These are phyloP conservation scores for Hymenopus coronatus DNA, from an alignment of 2,888 invertebrate species.

Conservation along the genomic window DNA sequence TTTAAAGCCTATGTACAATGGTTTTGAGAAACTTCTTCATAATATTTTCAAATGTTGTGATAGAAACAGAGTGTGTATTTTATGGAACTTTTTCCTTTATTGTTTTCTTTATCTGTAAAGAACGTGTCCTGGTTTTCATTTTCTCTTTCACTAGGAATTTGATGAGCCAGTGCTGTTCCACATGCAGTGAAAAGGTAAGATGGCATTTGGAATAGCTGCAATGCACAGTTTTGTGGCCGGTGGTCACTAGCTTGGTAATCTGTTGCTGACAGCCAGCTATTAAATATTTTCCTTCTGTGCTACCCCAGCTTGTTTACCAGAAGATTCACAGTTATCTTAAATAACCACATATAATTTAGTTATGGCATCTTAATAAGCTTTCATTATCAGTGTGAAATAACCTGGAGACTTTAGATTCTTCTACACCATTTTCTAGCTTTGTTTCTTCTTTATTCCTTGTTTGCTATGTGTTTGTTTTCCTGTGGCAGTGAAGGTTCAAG, in stretches of 20 bases:
- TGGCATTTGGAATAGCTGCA: background rate
- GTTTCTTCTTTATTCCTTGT: background rate
- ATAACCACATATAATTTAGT: background rate
- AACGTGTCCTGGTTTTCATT: background rate
- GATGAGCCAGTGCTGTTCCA: background rate
- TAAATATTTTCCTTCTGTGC: background rate
- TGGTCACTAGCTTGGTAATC: background rate
- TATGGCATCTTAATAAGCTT: background rate
- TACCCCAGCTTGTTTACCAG: background rate
- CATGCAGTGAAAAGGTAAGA: background rate
- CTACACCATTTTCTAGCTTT: background rate
- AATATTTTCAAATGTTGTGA: background rate
- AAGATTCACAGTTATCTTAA: background rate
- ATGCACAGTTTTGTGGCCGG: background rate
- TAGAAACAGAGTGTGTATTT: background rate
- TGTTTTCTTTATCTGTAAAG: background rate
- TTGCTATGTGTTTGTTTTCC: background rate
- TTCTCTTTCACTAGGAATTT: background rate
- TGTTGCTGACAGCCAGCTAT: background rate
- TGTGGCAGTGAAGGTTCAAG: background rate
- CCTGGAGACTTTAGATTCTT: background rate
- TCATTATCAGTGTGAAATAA: background rate
- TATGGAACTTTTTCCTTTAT: background rate
- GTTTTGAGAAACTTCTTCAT: background rate
- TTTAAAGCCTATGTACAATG: background rate